Conservation (phyloP, 2,797 vertebrate species). For the Perodicticus potto region DNA sequence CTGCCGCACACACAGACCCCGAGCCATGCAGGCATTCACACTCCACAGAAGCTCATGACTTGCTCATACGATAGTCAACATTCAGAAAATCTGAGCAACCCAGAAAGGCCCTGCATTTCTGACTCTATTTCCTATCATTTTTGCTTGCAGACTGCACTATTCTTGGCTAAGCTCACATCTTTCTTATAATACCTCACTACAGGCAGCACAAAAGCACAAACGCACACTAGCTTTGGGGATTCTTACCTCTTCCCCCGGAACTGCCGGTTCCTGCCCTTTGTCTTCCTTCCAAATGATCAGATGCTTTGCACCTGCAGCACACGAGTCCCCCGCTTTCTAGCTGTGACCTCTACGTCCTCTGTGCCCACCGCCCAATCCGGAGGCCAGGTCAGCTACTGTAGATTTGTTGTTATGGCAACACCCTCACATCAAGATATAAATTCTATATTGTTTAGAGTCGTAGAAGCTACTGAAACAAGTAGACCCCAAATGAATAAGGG, state of each 20-base stretch:
- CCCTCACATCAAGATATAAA: background rate
- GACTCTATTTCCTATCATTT: background rate
- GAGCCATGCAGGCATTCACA: background rate
- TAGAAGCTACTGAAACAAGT: background rate
- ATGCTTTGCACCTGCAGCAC: background rate
- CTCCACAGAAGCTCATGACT: background rate
- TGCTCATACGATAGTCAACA: background rate
- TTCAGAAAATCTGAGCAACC: background rate
- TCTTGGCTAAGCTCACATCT: background rate
- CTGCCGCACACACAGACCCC: background rate
- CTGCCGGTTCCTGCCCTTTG: background rate
- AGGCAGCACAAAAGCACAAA: background rate
- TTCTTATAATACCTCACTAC: background rate
- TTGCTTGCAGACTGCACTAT: background rate
- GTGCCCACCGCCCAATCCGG: background rate
- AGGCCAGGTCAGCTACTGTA: background rate
- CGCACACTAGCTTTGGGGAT: background rate
- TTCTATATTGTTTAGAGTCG: constrained; percentile 3
- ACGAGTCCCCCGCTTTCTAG: background rate
- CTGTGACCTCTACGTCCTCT: background rate
- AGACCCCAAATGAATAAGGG: background rate
- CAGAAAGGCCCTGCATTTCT: background rate
- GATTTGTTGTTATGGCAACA: constrained; percentile 65
- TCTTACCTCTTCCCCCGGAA: background rate
- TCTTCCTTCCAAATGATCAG: background rate